Percentiles rank a stretch among this genome's conserved stretches.
phyloP scores from a whole-genome alignment of 2,888 invertebrate genomes.

The Salticus scenicus region DNA sequence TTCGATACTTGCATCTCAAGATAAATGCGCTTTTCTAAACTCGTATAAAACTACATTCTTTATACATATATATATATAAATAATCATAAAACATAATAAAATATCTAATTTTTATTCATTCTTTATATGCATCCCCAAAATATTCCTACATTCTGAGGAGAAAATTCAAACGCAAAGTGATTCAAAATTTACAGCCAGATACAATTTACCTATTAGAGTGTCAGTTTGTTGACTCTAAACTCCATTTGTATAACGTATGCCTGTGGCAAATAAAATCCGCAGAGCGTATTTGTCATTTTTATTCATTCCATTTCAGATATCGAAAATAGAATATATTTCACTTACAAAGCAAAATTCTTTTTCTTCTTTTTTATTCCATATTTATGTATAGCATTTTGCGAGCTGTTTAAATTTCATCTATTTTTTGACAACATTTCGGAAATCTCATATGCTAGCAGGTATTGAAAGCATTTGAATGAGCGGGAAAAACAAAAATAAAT shows the following conservation, averaged over 20 bases:
- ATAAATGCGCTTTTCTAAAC: no score
- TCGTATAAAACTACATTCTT: no score
- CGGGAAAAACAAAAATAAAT: neutral
- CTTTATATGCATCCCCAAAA: neutral
- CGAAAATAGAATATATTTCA: conserved; percentile 17
- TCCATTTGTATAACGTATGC: conserved; percentile 11
- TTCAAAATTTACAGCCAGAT: conserved; percentile 2
- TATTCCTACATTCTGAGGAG: neutral
- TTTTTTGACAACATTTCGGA: conserved; percentile 11
- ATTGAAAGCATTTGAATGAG: conserved; percentile 51
- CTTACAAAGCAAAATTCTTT: conserved; percentile 5
- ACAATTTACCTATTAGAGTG: conserved; percentile 9
- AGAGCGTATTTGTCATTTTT: conserved; percentile 17
- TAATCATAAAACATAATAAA: no score
- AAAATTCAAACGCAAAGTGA: neutral
- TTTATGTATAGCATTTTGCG: conserved; percentile 3
- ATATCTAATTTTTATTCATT: neutral
- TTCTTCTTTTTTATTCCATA: neutral
- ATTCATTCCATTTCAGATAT: conserved; percentile 14
- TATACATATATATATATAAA: no score
- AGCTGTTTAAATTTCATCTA: conserved; percentile 13
- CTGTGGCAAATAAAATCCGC: conserved; percentile 19
- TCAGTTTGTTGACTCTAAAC: conserved; percentile 12
- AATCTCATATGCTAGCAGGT: conserved; percentile 22
- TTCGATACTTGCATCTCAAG: no score